phyloP scores from a whole-genome alignment of 2,888 invertebrate species.

The Pycnomerus fuliginosus region DNA sequence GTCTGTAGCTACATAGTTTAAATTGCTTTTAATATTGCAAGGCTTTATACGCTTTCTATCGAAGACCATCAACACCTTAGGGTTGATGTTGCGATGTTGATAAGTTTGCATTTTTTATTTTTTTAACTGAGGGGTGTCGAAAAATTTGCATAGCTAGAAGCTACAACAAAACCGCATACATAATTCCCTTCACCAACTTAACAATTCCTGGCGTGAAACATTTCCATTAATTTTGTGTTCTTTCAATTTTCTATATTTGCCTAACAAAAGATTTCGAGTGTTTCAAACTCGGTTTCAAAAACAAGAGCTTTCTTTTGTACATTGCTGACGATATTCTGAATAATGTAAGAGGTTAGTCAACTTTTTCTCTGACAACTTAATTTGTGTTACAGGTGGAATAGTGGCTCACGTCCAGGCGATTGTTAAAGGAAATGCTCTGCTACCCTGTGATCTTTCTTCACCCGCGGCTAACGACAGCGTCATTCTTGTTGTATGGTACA shows the following conservation, averaged over 20 bases:
- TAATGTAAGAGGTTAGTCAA: conserved; percentile 16
- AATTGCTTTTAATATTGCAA: too few species aligned
- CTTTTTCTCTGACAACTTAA: conserved; percentile 21
- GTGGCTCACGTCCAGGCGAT: conserved; percentile 65
- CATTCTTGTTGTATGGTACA: conserved; percentile 87
- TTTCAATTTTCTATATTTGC: conserved; percentile 20
- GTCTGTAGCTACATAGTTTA: too few species aligned
- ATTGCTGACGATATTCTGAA: conserved; percentile 16
- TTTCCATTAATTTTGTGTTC: conserved; percentile 21
- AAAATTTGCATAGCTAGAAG: conserved; percentile 1
- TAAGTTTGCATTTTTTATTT: conserved; percentile 1
- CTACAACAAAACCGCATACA: conserved; percentile 1
- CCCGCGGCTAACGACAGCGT: conserved; percentile 76
- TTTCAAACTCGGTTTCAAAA: conserved; percentile 17
- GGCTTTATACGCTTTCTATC: too few species aligned
- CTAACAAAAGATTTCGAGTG: conserved; percentile 20
- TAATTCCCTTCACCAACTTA: conserved; percentile 4
- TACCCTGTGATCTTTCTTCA: conserved; percentile 84
- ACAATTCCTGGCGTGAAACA: conserved; percentile 14
- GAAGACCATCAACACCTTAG: too few species aligned
- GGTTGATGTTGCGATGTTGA: background rate
- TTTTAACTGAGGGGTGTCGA: background rate
- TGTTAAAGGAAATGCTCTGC: conserved; percentile 74
- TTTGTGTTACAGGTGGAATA: conserved; percentile 48
- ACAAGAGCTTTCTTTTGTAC: conserved; percentile 14